phyloP scores from a whole-genome alignment of 2,888 invertebrate species.

The Gibbula magus region DNA sequence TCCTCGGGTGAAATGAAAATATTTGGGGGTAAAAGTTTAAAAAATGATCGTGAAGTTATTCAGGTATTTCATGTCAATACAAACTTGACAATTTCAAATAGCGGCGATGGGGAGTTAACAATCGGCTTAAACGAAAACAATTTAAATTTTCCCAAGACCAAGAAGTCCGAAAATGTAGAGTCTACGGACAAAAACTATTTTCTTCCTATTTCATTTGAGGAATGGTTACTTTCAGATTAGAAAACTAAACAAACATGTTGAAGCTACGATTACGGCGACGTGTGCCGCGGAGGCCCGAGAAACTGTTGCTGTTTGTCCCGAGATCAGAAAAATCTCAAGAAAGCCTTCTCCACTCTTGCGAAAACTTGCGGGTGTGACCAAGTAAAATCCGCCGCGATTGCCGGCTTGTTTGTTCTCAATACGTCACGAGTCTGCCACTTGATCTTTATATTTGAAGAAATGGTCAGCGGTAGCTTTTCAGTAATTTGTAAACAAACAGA shows the following conservation, averaged over 20 bases:
- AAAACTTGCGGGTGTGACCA: slow-evolving; percentile 9
- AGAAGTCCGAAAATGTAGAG: background rate
- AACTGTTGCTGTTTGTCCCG: background rate
- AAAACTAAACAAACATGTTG: slow-evolving; percentile 1
- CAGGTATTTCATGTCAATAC: no score
- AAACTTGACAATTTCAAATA: no score
- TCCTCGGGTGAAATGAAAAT: no score
- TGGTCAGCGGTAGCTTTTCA: background rate
- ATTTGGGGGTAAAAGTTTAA: no score
- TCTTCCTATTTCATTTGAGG: background rate
- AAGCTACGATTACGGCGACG: background rate
- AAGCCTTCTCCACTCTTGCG: background rate
- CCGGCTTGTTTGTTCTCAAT: background rate
- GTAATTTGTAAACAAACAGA: slow-evolving; percentile 10
- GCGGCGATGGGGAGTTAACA: no score
- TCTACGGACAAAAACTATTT: background rate
- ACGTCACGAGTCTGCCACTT: background rate
- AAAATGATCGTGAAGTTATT: no score
- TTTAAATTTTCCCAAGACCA: background rate
- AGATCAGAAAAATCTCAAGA: background rate
- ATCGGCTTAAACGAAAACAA: background rate
- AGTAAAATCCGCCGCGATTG: background rate
- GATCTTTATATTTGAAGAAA: slow-evolving; percentile 10
- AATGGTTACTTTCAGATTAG: slow-evolving; percentile 1
- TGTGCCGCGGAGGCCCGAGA: background rate